Percentiles rank a stretch among this genome's conserved stretches.
Conservation (phyloP, 2,888 invertebrate genomes). For the Petrophora chlorosata region DNA sequence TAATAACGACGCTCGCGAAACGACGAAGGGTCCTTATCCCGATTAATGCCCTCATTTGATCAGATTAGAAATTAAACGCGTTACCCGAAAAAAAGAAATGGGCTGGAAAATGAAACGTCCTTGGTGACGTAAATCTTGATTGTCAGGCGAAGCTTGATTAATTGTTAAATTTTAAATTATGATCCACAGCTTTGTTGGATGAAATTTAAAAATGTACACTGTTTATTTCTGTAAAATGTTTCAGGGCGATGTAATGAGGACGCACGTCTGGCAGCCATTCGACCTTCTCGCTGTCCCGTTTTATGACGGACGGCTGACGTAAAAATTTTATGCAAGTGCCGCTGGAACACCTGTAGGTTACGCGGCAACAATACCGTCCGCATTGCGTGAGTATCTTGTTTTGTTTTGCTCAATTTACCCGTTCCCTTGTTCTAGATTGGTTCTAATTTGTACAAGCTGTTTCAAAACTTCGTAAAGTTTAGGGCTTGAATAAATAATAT, state of each 20-base stretch:
- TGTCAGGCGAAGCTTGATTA: conserved; percentile 75
- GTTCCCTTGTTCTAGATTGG: conserved; percentile 17
- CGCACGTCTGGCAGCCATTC: conserved; percentile 9
- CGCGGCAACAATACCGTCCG: conserved; percentile 38
- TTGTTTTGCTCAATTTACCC: conserved; percentile 25
- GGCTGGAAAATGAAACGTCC: conserved; percentile 68
- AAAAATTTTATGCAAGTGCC: conserved; percentile 43
- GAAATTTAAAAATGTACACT: conserved; percentile 38
- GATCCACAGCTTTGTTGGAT: conserved; percentile 48
- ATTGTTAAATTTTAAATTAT: conserved; percentile 80
- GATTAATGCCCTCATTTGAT: conserved; percentile 53
- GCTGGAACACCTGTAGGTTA: conserved; percentile 38
- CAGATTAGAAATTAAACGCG: conserved; percentile 73
- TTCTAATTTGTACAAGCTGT: conserved; percentile 18
- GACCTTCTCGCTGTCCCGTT: conserved; percentile 31
- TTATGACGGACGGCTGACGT: conserved; percentile 45
- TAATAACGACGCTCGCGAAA: conserved; percentile 34
- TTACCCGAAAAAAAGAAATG: conserved; percentile 69
- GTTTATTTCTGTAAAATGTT: conserved; percentile 24
- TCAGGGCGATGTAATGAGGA: conserved; percentile 28
- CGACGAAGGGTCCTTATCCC: conserved; percentile 26
- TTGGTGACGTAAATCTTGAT: conserved; percentile 68
- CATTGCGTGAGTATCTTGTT: conserved; percentile 42
- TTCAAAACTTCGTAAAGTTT: conserved; percentile 12
- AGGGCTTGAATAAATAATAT: conserved; percentile 17